phyloP scores from a whole-genome alignment of 2,888 invertebrate species.

The Cataglyphis altisquamis region DNA sequence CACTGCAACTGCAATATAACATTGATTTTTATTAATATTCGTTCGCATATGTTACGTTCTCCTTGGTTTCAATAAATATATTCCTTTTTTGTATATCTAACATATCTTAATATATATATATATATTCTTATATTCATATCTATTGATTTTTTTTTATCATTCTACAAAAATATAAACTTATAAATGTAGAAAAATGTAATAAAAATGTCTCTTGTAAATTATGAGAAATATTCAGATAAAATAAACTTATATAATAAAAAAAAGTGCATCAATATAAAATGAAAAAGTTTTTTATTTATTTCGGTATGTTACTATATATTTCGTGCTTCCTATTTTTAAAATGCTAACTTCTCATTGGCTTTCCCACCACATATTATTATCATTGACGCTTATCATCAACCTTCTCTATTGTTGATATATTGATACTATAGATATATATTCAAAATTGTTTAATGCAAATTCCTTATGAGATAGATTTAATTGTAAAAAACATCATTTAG shows the following conservation, averaged over 20 bases:
- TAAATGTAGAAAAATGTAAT: neutral
- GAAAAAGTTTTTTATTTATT: neutral
- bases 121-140: neutral
- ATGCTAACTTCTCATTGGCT: neutral
- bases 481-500: neutral
- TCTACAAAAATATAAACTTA: conserved; percentile 41
- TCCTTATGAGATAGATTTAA: neutral
- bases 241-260: conserved; percentile 1
- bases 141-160: neutral
- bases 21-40: conserved; percentile 22
- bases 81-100: neutral
- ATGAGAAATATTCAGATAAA: neutral
- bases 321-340: neutral
- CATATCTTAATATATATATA: neutral
- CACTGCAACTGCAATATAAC: neutral
- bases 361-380: neutral
- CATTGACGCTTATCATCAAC: neutral
- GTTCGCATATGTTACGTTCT: neutral
- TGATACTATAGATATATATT: conserved; percentile 4
- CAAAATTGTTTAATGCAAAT: conserved; percentile 1
- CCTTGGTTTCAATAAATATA: conserved; percentile 25
- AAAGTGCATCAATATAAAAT: neutral
- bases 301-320: neutral
- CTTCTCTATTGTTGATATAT: neutral
- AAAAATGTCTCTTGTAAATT: neutral